Base-by-base conservation (phyloP, 2,113 vertebrate species). In the Spermophilus dauricus region DNA sequence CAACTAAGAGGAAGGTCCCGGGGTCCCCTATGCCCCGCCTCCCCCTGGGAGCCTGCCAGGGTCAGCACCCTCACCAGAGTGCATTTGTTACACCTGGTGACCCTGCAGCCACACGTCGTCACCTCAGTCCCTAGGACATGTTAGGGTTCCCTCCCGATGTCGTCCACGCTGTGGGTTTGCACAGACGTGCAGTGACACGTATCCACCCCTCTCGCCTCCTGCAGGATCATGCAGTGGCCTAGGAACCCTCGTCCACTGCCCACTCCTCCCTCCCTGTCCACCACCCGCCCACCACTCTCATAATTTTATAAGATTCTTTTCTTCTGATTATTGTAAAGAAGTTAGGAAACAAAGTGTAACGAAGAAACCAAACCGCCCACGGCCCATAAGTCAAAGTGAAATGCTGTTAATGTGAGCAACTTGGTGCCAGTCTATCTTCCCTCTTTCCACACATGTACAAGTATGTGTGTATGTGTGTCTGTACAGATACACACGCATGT, bases 41-140 rank as follows among this genome's bases (percentile, higher is more conserved):
- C 6, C 28, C 17, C 18, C 13, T 17, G 24, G 2, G 18, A 12
- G 65, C 39, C 58, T 48, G 4, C 63, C 77, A 26, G 37, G 1
- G 32, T 37, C 34, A 8, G 5, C 7, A 4, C 14, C 7, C 34
- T 26, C 3, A 1, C 12, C 39, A 17, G 53, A 2, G 69, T 39
- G 26, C 26, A 18, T 3, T 39, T 32, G 9, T 28, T 16, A 48
- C 32, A 42, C 1, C 5, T 0, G 9, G 4, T 8, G 30, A 10
- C 34, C 14, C 30, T 61, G 32, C 39, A 1, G 16, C n/a, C 14
- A 45, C 51, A 56, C 1, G 1, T 56, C 3, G 3, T 51, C 39
- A 51, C 39, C 37, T 8, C 26, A 11, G 5, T 67, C 34, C 8
- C 1, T 5, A 8, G 30, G 45, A 11, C 48, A 69, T 22, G 16